Evolutionary conservation across 2,113 vertebrate genomes (phyloP), one percentile per base, ranked within the genome.

Genomic region (Nerophis lumbriciformis): DNA sequence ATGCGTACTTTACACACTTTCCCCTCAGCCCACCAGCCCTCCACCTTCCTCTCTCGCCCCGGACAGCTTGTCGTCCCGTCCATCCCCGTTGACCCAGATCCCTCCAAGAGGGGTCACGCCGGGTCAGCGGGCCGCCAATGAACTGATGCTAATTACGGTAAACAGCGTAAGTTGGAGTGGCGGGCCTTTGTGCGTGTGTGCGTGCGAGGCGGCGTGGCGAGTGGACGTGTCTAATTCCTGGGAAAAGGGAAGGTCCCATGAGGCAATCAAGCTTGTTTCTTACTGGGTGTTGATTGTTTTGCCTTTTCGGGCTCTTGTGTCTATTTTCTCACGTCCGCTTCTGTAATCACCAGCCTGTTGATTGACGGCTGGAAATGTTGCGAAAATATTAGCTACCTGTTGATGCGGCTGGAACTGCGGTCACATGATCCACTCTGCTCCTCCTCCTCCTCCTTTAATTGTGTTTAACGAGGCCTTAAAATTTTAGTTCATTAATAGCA

Each of bases 61-160:
- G n/a, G 52, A 74, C 61, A 44, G 45, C 21, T 21, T 14, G 59
- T 37, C 69, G 69, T 68, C 77, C 79, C 75, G 59, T 50, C 68
- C 76, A 70, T 83, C 75, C 78, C 64, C 65, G 71, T 58, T 85
- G 83, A 83, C 79, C 80, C 83, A 82, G 58, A 84, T 85, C 85
- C 62, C 50, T 58, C 44, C 10, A 45, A 66, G 87, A 39, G 39
- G 28, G 55, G 88, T 86, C 83, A 83, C 71, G 59, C 45, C 53
- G 85, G 83, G 79, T 85, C 83, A 87, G 63, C 28, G 72, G 73
- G 69, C 83, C 85, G 82, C 80, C 83, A 85, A 88, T 86, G 78
- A 87, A 83, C 81, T 83, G 85, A 81, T 79, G 71, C 86, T 89
- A 89, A 90, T 88, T 86, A 88, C 87, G 70, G 80, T 85, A 84